Conservation (phyloP, 2,888 invertebrate genomes). For the Melinaea menophilus region DNA sequence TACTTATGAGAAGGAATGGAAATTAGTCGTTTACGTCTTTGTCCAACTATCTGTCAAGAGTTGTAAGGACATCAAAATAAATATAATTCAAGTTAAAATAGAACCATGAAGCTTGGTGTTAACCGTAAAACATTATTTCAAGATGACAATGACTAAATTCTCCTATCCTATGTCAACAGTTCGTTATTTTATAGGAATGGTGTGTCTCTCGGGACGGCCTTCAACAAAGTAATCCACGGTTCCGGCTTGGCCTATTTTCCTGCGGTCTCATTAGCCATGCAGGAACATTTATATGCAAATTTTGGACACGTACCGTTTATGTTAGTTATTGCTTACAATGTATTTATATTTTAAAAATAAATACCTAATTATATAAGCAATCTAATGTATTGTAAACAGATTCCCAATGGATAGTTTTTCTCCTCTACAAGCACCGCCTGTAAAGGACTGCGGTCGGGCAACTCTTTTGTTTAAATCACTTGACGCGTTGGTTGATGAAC, state of each 20-base stretch:
- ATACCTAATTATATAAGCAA: background rate
- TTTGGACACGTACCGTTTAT: slow-evolving; percentile 81
- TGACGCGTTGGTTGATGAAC: slow-evolving; percentile 58
- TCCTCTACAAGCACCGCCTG: slow-evolving; percentile 79
- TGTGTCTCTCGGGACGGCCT: slow-evolving; percentile 84
- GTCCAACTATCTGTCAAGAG: too few species aligned
- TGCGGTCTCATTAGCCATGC: slow-evolving; percentile 86
- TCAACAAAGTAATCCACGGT: slow-evolving; percentile 83
- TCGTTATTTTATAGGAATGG: slow-evolving; percentile 80
- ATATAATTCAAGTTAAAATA: too few species aligned
- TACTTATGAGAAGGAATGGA: too few species aligned
- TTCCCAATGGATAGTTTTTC: slow-evolving; percentile 82
- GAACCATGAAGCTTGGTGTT: too few species aligned
- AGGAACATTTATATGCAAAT: slow-evolving; percentile 86
- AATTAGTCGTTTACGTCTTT: too few species aligned
- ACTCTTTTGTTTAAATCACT: slow-evolving; percentile 57
- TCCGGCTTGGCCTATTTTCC: slow-evolving; percentile 88
- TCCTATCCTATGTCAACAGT: too few species aligned
- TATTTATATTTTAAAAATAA: background rate
- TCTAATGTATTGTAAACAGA: slow-evolving; percentile 58
- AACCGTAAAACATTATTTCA: too few species aligned
- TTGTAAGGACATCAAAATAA: too few species aligned
- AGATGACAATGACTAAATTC: too few species aligned
- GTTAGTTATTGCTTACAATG: slow-evolving; percentile 43
- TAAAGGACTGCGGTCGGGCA: slow-evolving; percentile 54